phyloP scores from a whole-genome alignment of 2,797 vertebrate genomes.

The Eulemur albifrons region DNA sequence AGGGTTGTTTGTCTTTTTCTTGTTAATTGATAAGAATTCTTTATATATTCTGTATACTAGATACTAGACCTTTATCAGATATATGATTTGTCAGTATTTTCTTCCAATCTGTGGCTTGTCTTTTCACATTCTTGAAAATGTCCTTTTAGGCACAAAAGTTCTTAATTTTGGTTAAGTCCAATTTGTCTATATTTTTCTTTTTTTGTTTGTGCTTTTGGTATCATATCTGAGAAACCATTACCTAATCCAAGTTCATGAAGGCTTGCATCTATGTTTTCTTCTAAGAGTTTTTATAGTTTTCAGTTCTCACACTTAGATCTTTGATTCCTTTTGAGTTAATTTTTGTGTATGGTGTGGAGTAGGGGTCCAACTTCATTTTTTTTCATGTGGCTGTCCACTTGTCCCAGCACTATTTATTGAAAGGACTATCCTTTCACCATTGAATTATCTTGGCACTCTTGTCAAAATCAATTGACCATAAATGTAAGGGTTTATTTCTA shows the following conservation, averaged over 20 bases:
- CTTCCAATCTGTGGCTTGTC: neutral
- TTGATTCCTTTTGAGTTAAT: neutral
- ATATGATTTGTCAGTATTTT: neutral
- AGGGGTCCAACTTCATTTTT: neutral
- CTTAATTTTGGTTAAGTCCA: neutral
- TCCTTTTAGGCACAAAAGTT: neutral
- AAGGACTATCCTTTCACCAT: neutral
- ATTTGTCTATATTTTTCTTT: neutral
- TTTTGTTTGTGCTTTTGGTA: neutral
- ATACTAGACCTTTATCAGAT: neutral
- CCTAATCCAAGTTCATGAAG: neutral
- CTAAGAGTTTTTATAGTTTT: neutral
- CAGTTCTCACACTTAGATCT: neutral
- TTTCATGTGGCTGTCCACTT: neutral
- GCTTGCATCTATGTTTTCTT: neutral
- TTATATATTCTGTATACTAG: neutral
- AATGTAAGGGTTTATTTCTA: neutral
- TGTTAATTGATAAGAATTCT: neutral
- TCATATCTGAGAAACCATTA: neutral
- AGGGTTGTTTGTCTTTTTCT: neutral
- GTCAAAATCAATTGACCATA: neutral
- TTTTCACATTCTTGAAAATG: neutral
- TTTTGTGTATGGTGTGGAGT: neutral
- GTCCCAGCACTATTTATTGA: neutral
- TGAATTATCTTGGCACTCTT: neutral